Conservation (phyloP, 1,140 invertebrate genomes). For the Whitmania pigra region DNA sequence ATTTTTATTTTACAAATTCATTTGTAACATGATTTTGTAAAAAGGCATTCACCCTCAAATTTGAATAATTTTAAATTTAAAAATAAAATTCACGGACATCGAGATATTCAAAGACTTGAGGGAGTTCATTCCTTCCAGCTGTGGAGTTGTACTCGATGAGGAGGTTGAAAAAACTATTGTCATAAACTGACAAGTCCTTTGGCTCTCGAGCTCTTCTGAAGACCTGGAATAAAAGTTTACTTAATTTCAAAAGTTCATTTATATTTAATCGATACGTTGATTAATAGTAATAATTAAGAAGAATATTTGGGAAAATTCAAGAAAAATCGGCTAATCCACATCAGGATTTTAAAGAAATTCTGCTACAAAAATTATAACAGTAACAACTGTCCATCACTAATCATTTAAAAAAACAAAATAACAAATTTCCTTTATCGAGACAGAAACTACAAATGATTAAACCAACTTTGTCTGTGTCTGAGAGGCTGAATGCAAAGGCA, state of each 20-base stretch:
- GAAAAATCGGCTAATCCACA: too few species aligned
- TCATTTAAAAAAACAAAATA: too few species aligned
- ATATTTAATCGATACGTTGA: too few species aligned
- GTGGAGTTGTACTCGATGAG: conserved; percentile 40
- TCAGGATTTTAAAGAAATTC: too few species aligned
- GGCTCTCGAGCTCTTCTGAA: conserved; percentile 42
- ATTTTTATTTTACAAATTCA: too few species aligned
- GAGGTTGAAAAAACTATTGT: conserved; percentile 40
- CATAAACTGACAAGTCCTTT: conserved; percentile 30
- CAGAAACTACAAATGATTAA: background rate
- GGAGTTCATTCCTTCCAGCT: conserved; percentile 30
- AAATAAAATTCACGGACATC: conserved; percentile 24
- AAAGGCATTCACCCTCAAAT: background rate
- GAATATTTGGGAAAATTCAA: too few species aligned
- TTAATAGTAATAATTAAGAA: too few species aligned
- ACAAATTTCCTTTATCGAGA: too few species aligned
- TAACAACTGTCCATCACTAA: too few species aligned
- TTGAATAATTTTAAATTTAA: conserved; percentile 9
- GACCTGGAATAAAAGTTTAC: conserved; percentile 28
- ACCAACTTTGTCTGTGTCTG: conserved; percentile 40
- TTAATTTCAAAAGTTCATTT: too few species aligned
- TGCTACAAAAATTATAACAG: too few species aligned
- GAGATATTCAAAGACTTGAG: conserved; percentile 35
- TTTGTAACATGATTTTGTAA: too few species aligned
- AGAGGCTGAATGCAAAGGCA: conserved; percentile 42